Percentiles rank a stretch among this genome's conserved stretches.
These are phyloP conservation scores for Erannis defoliaria DNA, from an alignment of 2,888 invertebrate species.

Conservation along the genomic window DNA sequence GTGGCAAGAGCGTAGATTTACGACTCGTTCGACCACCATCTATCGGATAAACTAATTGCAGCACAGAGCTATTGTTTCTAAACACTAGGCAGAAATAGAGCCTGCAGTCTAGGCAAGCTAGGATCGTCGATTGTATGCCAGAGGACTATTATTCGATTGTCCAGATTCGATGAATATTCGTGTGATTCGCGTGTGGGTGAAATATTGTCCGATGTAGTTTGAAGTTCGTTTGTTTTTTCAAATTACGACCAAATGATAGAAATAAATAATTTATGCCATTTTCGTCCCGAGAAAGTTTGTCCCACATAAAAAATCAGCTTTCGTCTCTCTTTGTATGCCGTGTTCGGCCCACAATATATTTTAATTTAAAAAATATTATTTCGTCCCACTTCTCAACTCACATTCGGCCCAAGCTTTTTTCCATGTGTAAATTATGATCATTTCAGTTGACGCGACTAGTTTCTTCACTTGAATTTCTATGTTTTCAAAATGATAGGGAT, in stretches of 20 bases:
- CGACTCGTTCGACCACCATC: constrained; percentile 84
- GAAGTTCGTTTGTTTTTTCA: constrained; percentile 16
- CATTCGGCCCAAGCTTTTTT: too few relatives aligned
- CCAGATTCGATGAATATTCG: constrained; percentile 55
- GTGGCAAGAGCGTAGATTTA: constrained; percentile 83
- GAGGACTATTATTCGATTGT: constrained; percentile 72
- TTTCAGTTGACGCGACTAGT: too few relatives aligned
- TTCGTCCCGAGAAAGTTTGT: too few relatives aligned
- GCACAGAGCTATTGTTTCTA: constrained; percentile 83
- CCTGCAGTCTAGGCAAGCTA: constrained; percentile 55
- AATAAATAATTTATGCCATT: too few relatives aligned
- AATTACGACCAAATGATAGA: neutral
- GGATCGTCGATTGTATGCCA: constrained; percentile 62
- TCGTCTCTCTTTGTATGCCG: too few relatives aligned
- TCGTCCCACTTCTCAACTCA: too few relatives aligned
- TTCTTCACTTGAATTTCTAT: too few relatives aligned
- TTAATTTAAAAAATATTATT: too few relatives aligned
- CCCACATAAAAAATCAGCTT: too few relatives aligned
- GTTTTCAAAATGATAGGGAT: too few relatives aligned
- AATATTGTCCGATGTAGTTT: constrained; percentile 48
- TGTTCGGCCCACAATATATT: too few relatives aligned
- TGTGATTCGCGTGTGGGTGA: constrained; percentile 45
- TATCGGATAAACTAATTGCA: constrained; percentile 85
- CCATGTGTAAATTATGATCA: too few relatives aligned
- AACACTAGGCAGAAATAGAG: constrained; percentile 78